Conservation (phyloP, 2,113 vertebrate species). For the Danionella cerebrum region DNA sequence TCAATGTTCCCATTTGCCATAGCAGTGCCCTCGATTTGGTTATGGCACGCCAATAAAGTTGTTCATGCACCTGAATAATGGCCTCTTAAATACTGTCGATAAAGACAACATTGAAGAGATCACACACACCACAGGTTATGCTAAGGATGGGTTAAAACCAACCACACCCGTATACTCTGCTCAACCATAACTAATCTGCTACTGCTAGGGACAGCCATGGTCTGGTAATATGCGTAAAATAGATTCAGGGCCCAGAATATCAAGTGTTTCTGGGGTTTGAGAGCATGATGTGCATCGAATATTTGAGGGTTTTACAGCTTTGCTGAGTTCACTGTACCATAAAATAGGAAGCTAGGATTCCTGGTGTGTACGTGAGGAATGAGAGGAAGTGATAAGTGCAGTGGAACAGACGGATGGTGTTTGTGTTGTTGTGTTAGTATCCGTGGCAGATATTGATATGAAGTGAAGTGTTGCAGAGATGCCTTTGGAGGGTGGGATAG, state of each 20-base stretch:
- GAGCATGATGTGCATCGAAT: neutral
- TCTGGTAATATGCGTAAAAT: neutral
- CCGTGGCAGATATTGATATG: neutral
- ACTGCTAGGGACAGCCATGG: no score
- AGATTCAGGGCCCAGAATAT: neutral
- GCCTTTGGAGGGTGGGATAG: neutral
- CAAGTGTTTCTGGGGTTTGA: neutral
- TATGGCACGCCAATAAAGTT: no score
- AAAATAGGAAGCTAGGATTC: neutral
- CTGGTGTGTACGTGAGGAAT: neutral
- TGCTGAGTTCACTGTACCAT: neutral
- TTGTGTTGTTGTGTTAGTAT: conserved; percentile 2
- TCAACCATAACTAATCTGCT: no score
- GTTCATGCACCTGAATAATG: no score
- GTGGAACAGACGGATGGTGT: neutral
- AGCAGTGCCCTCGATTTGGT: no score
- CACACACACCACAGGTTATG: no score
- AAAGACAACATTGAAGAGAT: no score
- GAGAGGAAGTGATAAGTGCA: neutral
- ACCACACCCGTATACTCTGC: no score
- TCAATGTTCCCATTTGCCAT: no score
- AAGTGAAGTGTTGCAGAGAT: neutral
- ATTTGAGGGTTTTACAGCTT: neutral
- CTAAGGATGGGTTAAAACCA: no score
- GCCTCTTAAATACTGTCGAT: no score